Evolutionary conservation across 1,140 invertebrate genomes (phyloP).

Genomic region (Solen grandis): DNA sequence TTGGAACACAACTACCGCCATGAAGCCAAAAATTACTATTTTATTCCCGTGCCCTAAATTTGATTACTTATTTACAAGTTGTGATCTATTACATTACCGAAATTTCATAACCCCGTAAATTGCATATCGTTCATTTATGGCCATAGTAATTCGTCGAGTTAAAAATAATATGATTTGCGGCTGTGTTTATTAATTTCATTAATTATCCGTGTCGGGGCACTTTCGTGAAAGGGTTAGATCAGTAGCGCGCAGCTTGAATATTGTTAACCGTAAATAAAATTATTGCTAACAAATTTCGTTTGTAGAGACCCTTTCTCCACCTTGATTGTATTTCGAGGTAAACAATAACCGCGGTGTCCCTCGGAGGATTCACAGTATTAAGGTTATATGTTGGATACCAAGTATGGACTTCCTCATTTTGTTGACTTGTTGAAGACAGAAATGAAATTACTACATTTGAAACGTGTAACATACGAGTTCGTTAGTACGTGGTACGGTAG

Average conservation of each 20-base stretch:
- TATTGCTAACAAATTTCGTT: conserved; percentile 59
- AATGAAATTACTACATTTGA: conserved; percentile 57
- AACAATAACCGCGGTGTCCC: conserved; percentile 49
- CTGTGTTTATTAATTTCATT: conserved; percentile 53
- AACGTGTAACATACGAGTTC: conserved; percentile 36
- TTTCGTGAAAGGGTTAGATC: background rate
- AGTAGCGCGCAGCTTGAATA: background rate
- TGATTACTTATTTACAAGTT: conserved; percentile 36
- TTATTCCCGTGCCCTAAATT: conserved; percentile 23
- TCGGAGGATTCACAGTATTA: conserved; percentile 29
- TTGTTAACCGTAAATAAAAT: conserved; percentile 57
- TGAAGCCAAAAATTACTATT: conserved; percentile 13
- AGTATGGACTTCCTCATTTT: conserved; percentile 21
- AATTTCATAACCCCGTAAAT: conserved; percentile 48
- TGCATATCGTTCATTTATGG: conserved; percentile 41
- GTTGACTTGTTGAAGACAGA: conserved; percentile 34
- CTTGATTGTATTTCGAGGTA: conserved; percentile 41
- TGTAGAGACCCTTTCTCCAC: conserved; percentile 14
- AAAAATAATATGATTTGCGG: conserved; percentile 40
- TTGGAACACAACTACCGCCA: too few relatives aligned
- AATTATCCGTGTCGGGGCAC: conserved; percentile 35
- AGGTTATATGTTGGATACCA: conserved; percentile 41
- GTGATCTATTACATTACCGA: conserved; percentile 33
- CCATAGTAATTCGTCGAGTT: background rate
- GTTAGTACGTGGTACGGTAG: conserved; percentile 17